phyloP scores from a whole-genome alignment of 2,797 vertebrate species.

The Heliangelus exortis region DNA sequence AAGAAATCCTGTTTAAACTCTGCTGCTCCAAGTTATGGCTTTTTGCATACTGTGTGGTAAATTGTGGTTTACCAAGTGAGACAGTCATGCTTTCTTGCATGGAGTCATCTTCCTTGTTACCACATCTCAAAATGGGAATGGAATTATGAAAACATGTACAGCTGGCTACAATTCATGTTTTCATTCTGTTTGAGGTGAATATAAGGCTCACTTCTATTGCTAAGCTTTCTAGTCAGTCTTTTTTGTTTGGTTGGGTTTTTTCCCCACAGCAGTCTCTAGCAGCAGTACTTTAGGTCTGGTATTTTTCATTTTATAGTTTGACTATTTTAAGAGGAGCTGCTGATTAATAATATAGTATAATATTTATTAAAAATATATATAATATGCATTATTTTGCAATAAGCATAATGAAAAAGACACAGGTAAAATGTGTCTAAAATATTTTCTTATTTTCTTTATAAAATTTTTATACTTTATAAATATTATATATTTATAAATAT shows the following conservation, averaged over 20 bases:
- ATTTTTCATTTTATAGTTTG: neutral
- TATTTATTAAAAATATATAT: too few relatives aligned
- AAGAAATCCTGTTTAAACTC: neutral
- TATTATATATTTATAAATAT: too few relatives aligned
- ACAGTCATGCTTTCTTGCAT: neutral
- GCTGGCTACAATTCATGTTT: neutral
- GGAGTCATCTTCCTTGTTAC: neutral
- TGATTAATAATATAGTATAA: neutral
- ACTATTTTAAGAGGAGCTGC: neutral
- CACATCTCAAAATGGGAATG: too few relatives aligned
- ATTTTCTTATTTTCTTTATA: neutral
- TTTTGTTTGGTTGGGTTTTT: neutral
- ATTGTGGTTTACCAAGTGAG: neutral
- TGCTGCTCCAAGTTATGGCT: neutral
- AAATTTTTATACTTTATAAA: too few relatives aligned
- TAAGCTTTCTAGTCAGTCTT: rapidly evolving
- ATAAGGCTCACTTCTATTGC: neutral
- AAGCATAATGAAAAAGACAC: neutral
- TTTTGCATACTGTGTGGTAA: neutral
- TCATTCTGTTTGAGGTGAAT: neutral
- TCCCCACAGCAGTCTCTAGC: neutral
- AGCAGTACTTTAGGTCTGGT: rapidly evolving
- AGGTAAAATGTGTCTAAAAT: too few relatives aligned
- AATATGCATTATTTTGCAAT: too few relatives aligned
- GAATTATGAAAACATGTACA: neutral